Evolutionary conservation across 1,140 invertebrate species (phyloP).

Genomic region (Daktulosphaira vitifoliae): DNA sequence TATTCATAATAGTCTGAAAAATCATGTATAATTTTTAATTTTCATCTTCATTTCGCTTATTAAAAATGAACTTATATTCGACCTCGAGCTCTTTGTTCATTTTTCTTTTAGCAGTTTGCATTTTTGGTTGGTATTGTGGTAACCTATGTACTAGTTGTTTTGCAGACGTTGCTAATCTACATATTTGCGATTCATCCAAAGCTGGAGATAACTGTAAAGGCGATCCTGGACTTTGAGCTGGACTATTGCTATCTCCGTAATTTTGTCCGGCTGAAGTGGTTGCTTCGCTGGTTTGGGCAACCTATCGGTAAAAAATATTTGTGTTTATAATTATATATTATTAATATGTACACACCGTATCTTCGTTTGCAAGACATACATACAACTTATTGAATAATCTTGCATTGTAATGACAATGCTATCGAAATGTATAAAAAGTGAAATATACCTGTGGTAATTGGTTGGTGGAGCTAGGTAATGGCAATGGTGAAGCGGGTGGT

Average conservation of each 20-base stretch:
- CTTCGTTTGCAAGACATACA: no score
- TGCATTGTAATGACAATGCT: no score
- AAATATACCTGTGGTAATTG: slow-evolving; percentile 37
- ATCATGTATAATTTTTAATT: no score
- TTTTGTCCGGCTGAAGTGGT: slow-evolving; percentile 42
- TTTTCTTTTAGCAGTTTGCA: slow-evolving; percentile 77
- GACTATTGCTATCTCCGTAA: slow-evolving; percentile 41
- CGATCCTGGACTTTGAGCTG: slow-evolving; percentile 39
- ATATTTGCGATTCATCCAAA: slow-evolving; percentile 72
- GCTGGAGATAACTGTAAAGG: slow-evolving; percentile 51
- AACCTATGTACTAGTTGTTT: slow-evolving; percentile 71
- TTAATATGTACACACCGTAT: no score
- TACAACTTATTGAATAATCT: no score
- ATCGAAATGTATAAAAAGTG: no score
- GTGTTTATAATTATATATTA: no score
- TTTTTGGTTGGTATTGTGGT: slow-evolving; percentile 77
- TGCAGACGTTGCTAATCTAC: slow-evolving; percentile 70
- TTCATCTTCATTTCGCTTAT: no score
- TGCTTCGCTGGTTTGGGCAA: slow-evolving; percentile 38
- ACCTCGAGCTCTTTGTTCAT: slow-evolving; percentile 86
- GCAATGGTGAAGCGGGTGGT: slow-evolving; percentile 37
- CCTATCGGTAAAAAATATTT: neutral
- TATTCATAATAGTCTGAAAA: slow-evolving; percentile 67
- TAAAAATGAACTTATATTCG: no score
- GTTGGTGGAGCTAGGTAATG: slow-evolving; percentile 47